Conservation (phyloP, 2,797 vertebrate species). For the Salarias fasciatus region DNA sequence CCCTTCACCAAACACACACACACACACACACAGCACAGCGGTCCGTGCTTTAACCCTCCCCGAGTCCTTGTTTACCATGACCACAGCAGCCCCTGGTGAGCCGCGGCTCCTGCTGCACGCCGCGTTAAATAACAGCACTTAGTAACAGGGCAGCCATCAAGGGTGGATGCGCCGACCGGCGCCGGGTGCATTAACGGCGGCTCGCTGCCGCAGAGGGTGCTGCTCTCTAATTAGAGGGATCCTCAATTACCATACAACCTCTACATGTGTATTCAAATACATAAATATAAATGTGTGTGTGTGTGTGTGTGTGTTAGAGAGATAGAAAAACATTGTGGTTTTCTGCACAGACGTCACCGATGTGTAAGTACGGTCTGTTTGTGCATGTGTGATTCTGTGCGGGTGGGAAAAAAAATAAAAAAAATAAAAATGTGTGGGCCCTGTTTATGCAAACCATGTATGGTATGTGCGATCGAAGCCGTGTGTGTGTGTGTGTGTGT, state of each 20-base stretch:
- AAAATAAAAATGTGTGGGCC: conserved; percentile 61
- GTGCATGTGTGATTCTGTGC: conserved; percentile 44
- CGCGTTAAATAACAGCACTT: conserved; percentile 68
- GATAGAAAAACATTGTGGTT: conserved; percentile 18
- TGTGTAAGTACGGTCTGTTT: conserved; percentile 22
- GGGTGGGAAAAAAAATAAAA: conserved; percentile 24
- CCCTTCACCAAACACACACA: conserved; percentile 15
- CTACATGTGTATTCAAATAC: background rate
- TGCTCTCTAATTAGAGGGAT: conserved; percentile 65
- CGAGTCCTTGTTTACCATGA: conserved; percentile 54
- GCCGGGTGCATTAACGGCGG: conserved; percentile 55
- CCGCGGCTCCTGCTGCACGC: conserved; percentile 31
- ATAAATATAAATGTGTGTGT: background rate
- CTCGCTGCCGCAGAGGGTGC: conserved; percentile 42
- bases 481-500: conserved; percentile 15
- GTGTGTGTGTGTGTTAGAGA: background rate
- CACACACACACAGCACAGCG: conserved; percentile 11
- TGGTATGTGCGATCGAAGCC: conserved; percentile 27
- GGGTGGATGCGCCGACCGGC: conserved; percentile 46
- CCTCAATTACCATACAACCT: conserved; percentile 42
- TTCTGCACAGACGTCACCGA: conserved; percentile 46
- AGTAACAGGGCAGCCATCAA: conserved; percentile 15
- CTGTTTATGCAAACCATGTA: conserved; percentile 59
- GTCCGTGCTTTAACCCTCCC: conserved; percentile 34
- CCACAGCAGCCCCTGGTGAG: conserved; percentile 59